Base-by-base conservation (phyloP, 2,113 vertebrate genomes). In the Macquaria ambigua region DNA sequence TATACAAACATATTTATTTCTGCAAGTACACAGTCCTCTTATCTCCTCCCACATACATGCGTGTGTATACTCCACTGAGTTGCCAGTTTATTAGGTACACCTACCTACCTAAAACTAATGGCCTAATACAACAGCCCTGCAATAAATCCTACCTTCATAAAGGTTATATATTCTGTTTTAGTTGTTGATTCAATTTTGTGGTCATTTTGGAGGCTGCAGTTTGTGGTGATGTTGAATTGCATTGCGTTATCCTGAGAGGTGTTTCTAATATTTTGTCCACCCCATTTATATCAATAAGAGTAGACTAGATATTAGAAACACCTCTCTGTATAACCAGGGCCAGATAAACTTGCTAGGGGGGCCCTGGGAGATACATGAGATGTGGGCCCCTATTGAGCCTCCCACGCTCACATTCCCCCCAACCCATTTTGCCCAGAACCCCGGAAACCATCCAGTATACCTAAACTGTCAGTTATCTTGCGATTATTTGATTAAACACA, bases 11-110 rank as follows among this genome's bases (percentile, higher is more conserved):
- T 37, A 37, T 48, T 61, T 25, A 61, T 50, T 39, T 28, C 12
- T 66, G 8, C 9, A 28, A 55, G 31, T 28, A 50, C 46, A 71
- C 25, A 48, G 28, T 41, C 21, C 20, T 55, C 43, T 46, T 46
- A 46, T 46, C 16, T 4, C 12, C 28, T 31, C 28, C 14, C 52
- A 21, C 23, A 23, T 21, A 21, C 5, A 43, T 23, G 2, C 28
- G 21, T 80, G 43, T 70, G 20, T 52, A 14, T 20, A 55, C 25
- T 61, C 28, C 37, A 4, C 58, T n/a, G 16, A 53, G 39, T 25
- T 58, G n/a, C 61, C 53, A 31, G 61, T 46, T 69, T 70, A 64
- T 73, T 41, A 66, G 55, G 76, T 43, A 58, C 53, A 55, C 16
- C 41, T 41, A 34, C 16, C 41, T 56, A 6, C 31, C 1, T 59